A percentile compares a stretch with the other conserved stretches of the same genome.
These are phyloP conservation scores for Microplitis deprimator DNA, from an alignment of 2,888 invertebrate species.

Conservation along the genomic window DNA sequence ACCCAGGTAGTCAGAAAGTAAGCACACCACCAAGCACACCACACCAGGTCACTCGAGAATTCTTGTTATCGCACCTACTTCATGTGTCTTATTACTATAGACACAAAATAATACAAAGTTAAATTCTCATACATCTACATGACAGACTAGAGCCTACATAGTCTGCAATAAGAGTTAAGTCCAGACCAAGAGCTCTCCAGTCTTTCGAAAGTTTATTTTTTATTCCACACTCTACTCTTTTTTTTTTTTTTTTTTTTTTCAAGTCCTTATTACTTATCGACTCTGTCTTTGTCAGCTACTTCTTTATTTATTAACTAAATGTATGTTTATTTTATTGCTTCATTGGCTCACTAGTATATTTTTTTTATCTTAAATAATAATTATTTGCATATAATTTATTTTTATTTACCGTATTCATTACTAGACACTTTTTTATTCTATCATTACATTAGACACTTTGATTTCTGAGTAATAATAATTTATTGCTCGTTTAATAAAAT, in stretches of 20 bases:
- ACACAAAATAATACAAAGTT: neutral
- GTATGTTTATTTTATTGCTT: neutral
- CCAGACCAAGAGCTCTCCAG: neutral
- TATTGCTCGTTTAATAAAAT: too few relatives aligned
- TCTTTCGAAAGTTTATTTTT: neutral
- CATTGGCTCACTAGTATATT: neutral
- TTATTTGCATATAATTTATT: neutral
- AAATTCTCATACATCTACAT: neutral
- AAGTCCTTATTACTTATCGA: neutral
- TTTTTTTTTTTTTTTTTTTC: neutral
- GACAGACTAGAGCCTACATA: neutral
- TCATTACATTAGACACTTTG: neutral
- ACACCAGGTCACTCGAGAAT: conserved; percentile 6
- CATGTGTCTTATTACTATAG: neutral
- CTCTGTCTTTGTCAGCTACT: neutral
- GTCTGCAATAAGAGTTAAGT: neutral
- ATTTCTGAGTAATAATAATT: neutral
- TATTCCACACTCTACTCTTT: neutral
- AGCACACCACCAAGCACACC: neutral
- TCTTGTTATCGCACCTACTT: conserved; percentile 30
- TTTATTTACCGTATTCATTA: too few relatives aligned
- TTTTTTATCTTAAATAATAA: neutral
- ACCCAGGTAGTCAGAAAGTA: conserved; percentile 15
- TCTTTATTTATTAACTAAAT: neutral
- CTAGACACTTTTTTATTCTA: neutral